Evolutionary conservation across 2,113 vertebrate species (phyloP), one percentile per base, ranked within the genome.

Genomic region (Oncorhynchus keta): DNA sequence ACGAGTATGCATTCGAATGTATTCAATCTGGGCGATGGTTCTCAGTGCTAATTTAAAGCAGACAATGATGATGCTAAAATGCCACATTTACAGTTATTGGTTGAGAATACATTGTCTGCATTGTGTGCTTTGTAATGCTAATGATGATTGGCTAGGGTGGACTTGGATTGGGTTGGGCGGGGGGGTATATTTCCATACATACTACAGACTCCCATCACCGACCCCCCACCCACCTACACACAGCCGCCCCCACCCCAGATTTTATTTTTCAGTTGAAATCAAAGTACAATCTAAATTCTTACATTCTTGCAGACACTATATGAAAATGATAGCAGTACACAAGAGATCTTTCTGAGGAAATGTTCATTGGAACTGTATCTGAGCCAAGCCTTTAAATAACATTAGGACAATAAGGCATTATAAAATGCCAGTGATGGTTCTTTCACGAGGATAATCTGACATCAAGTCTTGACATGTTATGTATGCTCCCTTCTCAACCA

Each of bases 11-110:
- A 88, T 89, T 82, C 78, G 86, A 91, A 93, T 90, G 80, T 83
- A 81, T 87, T 91, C 87, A 87, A 30, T 76, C 78, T 70, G 72
- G 71, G 77, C 18, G 39, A 89, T 84, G 92, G 89, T 79, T 92
- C 84, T 92, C 91, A 89, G 82, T 79, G 82, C 75, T 88, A 72
- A 88, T 92, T 92, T 89, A 81, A 87, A 89, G 83, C 35, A 72
- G 89, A 93, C 91, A 93, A 92, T 92, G 86, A 83, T 89, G 89
- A 92, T 76, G 86, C 12, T 87, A 81, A 89, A 87, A 90, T 92
- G 89, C 71, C 81, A 79, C 85, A 69, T 91, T 90, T 90, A 89
- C 91, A 90, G 91, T 90, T 90, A 92, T 90, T 84, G 81, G 86
- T 87, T 83, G 70, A 79, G 85, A 82, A 75, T 6, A 75, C 78